Percentiles rank a stretch among this genome's conserved stretches.
phyloP scores from a whole-genome alignment of 37 sponge, comb jelly and placozoan species.

The Chondrilla cf. caribensis region DNA sequence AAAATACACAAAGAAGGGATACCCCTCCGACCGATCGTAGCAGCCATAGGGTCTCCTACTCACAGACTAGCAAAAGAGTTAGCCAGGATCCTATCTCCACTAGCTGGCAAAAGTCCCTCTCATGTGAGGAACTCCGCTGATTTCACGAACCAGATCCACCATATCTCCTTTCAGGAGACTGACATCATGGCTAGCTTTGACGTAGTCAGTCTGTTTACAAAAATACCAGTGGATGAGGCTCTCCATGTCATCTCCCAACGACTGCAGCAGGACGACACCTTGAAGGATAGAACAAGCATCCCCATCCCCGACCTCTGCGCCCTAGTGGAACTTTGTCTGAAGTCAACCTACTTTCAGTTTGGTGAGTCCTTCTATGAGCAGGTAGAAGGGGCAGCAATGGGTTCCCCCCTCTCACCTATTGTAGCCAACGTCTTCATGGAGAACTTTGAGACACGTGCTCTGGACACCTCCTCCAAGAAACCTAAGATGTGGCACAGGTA shows the following conservation, averaged over 20 bases:
- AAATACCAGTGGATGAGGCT: constrained; percentile 13
- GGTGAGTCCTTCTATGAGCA: not conserved
- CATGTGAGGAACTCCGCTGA: constrained; percentile 5
- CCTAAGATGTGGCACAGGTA: too few species aligned
- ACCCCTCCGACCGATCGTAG: not conserved
- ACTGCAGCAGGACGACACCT: not conserved
- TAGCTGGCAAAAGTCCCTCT: not conserved
- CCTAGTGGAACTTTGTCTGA: constrained; percentile 14
- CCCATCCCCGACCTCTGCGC: constrained; percentile 6
- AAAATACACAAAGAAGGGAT: constrained; percentile 7
- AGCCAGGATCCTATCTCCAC: not conserved
- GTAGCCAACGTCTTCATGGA: too few species aligned
- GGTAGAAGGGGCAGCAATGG: too few species aligned
- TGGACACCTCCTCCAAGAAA: too few species aligned
- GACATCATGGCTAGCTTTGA: not conserved
- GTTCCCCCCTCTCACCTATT: too few species aligned
- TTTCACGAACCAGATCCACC: constrained; percentile 7
- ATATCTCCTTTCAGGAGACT: not conserved
- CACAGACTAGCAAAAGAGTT: not conserved
- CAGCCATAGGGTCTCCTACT: not conserved
- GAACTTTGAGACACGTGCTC: too few species aligned
- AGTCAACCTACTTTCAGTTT: constrained; percentile 15
- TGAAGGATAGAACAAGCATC: constrained; percentile 10
- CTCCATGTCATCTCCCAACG: constrained; percentile 4
- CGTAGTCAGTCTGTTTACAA: constrained; percentile 15